Base-by-base conservation (phyloP, 2,113 vertebrate species). In the Strix uralensis region DNA sequence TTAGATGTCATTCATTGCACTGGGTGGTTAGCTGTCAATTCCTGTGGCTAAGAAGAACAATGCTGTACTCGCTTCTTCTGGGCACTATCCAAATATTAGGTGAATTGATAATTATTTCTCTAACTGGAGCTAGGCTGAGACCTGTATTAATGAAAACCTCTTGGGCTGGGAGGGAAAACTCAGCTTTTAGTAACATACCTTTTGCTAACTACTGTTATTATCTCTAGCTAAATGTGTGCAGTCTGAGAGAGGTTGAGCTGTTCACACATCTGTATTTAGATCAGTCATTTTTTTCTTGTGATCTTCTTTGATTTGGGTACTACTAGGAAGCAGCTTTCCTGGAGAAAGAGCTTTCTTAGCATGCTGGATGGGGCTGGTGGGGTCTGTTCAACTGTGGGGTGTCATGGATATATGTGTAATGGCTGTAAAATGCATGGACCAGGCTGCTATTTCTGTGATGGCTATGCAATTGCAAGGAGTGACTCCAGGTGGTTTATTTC, bases 401-500 rank as follows among this genome's bases (percentile, higher is more conserved):
- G 87, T 97, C 95, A 95, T 89, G 89, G 95, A 18, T 27, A 29
- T 57, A 22, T 27, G 18, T 81, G 32, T 82, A 86, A 46, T 81
- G 97, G 92, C 96, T 98, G 91, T 97, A 96, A 98, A 97, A 90
- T 59, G 65, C 57, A 14, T 8, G 22, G 65, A 16, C 62, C 54
- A 14, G 83, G 81, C 88, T 93, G 63, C 47, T 84, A 10, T 71
- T 91, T 54, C 13, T 75, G 69, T 75, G 89, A 73, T 7, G 32
- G 36, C 70, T 67, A 2, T 72, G 52, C 38, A 59, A 0, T 84
- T 72, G 91, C n/a, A 54, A 94, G 97, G 96, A 97, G 96, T 94
- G 91, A 91, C 94, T 96, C 96, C 96, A 97, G 96, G 97, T 97
- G 96, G 89, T 96, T 94, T 54, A 83, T 96, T 98, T 96, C 96